These are phyloP conservation scores for Cetoscarus ocellatus DNA, from an alignment of 2,797 vertebrate species.

Conservation along the genomic window DNA sequence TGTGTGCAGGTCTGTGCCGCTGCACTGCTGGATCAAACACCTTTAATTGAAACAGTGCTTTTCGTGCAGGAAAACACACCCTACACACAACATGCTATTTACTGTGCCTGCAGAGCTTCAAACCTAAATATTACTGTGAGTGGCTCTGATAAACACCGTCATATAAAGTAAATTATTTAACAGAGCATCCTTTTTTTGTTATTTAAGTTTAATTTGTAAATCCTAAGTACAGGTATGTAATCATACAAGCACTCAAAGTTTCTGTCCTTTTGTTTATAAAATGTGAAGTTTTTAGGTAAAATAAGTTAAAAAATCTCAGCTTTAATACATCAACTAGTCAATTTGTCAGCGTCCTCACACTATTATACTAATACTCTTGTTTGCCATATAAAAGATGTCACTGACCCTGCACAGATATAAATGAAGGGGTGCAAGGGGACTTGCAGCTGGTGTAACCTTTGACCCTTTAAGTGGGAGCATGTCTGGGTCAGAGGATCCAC, in stretches of 20 bases:
- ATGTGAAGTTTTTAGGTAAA: too few relatives aligned
- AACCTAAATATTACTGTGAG: too few relatives aligned
- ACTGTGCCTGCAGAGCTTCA: too few relatives aligned
- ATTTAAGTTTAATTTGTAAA: neutral
- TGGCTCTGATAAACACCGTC: too few relatives aligned
- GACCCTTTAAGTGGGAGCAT: constrained; percentile 81
- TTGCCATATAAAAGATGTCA: constrained; percentile 20
- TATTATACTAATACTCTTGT: constrained; percentile 21
- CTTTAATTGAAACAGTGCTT: constrained; percentile 73
- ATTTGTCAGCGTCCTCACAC: neutral
- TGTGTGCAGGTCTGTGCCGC: constrained; percentile 34
- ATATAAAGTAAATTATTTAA: too few relatives aligned
- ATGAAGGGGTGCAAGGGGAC: constrained; percentile 11
- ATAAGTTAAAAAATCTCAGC: too few relatives aligned
- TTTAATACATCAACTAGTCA: neutral
- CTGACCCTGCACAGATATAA: constrained; percentile 29
- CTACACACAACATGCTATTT: constrained; percentile 4
- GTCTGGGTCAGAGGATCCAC: constrained; percentile 79
- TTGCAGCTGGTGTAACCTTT: constrained; percentile 67
- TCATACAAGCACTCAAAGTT: too few relatives aligned
- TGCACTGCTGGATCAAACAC: constrained; percentile 60
- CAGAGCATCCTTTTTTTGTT: too few relatives aligned
- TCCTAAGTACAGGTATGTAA: neutral
- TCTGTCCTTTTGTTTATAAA: too few relatives aligned
- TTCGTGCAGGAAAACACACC: constrained; percentile 44